These are phyloP conservation scores for Spilogale gracilis DNA, from an alignment of 2,113 vertebrate species.

Conservation along the genomic window DNA sequence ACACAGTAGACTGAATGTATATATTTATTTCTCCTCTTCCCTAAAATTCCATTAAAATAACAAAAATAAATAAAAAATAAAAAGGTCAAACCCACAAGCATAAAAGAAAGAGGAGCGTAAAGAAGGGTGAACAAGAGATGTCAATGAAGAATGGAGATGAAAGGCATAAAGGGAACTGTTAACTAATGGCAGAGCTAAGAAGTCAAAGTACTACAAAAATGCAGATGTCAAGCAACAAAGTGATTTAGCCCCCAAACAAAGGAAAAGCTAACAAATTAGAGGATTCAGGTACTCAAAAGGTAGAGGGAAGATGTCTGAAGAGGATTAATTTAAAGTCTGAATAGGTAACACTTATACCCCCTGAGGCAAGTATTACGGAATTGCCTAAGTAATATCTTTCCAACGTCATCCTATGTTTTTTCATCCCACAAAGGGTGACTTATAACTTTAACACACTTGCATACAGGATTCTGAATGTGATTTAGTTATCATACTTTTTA, in stretches of 20 bases:
- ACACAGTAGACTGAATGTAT: not conserved
- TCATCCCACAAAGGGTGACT: not conserved
- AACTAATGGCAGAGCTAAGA: not conserved
- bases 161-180: not conserved
- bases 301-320: not conserved
- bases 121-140: not conserved
- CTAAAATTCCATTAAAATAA: not conserved
- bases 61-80: not conserved
- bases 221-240: not conserved
- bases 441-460: not conserved
- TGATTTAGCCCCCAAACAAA: not conserved
- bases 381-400: not conserved
- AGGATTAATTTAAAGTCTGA: slow-evolving; percentile 29
- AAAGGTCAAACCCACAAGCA: not conserved
- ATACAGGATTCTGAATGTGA: not conserved
- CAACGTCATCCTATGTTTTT: not conserved
- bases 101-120: not conserved
- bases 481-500: not conserved
- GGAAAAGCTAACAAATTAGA: not conserved
- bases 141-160: not conserved
- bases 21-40: not conserved
- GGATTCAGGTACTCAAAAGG: not conserved
- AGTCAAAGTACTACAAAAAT: not conserved
- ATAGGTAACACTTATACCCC: not conserved
- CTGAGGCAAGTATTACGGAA: not conserved